Evolutionary conservation across 1,140 invertebrate species (phyloP), one percentile per base, ranked within the genome.

Genomic region (Papilio dardanus): DNA sequence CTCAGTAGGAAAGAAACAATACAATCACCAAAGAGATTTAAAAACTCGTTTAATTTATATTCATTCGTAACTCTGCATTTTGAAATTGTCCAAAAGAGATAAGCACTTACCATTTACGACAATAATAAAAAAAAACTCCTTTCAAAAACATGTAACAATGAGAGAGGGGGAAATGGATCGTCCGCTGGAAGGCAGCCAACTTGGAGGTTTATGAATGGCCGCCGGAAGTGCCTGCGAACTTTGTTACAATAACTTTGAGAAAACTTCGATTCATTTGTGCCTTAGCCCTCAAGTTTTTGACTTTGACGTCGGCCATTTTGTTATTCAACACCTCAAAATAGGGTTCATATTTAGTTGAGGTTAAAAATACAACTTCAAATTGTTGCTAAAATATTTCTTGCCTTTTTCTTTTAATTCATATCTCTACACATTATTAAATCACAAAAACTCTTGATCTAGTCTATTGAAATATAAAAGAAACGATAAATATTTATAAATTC

Each of bases 21-120:
- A 42, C 14, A 42, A 42, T 42, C 5, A 16, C 2, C 0, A 42
- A 33, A 33, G 3, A 19, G 5, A 19, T n/a, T 19, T 46, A 46
- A n/a, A 46, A 46, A 46, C 1, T 46, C 42, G 5, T 46, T 19
- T 46, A 19, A 46, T 46, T 46, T n/a, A 46, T 46, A 46, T 5
- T 16, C 1, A 46, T 46, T 19, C 5, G 5, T 46, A n/a, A 46
- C 8, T n/a, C 5, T 6, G 42, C 42, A 46, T n/a, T 46, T 46
- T 46, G 21, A 62, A 62, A 62, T 24, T 62, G 54, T 62, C 54
- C 54, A 12, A 28, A 62, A 62, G 54, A 62, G 21, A 62, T 62
- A 28, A 50, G 46, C 46, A 28, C 24, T 28, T 62, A 28, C 24
- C 24, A n/a, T 30, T 62, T 62, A 62, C 54, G 24, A 62, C 24